Evolutionary conservation across 2,797 vertebrate genomes (phyloP).

Genomic region (Glossophaga mutica): DNA sequence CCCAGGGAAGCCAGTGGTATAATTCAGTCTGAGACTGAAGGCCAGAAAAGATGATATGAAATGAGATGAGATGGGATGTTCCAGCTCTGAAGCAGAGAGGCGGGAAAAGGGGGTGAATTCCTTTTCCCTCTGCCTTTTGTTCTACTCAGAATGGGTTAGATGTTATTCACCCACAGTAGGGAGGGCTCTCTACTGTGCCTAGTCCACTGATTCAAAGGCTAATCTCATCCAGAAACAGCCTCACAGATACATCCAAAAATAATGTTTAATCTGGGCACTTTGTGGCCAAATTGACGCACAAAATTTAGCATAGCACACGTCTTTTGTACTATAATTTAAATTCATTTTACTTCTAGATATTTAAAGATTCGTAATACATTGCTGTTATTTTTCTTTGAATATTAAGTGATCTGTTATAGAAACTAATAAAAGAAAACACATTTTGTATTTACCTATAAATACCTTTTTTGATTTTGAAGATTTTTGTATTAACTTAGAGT

Average conservation of each 20-base stretch:
- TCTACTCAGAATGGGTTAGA: not conserved
- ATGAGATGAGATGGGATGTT: not conserved
- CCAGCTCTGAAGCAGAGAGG: not conserved
- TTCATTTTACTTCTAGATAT: not conserved
- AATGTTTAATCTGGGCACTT: not conserved
- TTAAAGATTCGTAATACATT: not conserved
- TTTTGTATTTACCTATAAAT: not conserved
- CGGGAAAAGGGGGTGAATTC: not conserved
- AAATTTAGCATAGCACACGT: not conserved
- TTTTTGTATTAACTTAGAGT: not conserved
- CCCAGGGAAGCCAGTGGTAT: not conserved
- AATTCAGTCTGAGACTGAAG: not conserved
- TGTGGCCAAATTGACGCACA: not conserved
- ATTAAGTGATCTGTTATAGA: not conserved
- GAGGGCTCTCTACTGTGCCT: not conserved
- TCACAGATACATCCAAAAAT: not conserved
- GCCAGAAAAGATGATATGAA: not conserved
- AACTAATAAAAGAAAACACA: not conserved
- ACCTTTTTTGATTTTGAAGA: not conserved
- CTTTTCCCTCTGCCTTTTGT: not conserved
- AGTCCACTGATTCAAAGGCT: not conserved
- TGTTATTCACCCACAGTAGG: not conserved
- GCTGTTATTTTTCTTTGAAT: not conserved
- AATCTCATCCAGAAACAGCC: not conserved
- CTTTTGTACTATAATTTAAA: not conserved